phyloP scores from a whole-genome alignment of 2,113 vertebrate species.

The Pteronura brasiliensis region DNA sequence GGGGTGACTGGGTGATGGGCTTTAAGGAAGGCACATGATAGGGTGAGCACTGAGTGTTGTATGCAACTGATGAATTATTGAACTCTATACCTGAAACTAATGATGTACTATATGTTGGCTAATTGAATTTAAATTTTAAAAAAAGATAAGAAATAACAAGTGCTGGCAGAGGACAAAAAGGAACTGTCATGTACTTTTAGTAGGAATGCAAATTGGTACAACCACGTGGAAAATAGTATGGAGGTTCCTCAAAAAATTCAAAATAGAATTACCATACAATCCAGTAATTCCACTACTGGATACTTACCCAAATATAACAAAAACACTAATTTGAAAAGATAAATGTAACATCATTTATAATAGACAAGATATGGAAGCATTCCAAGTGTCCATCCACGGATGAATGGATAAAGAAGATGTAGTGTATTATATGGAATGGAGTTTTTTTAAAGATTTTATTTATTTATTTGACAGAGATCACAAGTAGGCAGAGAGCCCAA shows the following conservation, averaged over 20 bases:
- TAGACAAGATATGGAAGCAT: neutral
- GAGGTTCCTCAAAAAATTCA: neutral
- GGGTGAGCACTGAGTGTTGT: too few relatives aligned
- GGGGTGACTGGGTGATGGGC: too few relatives aligned
- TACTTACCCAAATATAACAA: neutral
- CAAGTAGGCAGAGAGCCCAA: too few relatives aligned
- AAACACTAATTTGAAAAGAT: neutral
- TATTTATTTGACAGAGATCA: too few relatives aligned
- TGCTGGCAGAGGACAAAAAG: neutral
- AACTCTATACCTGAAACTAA: too few relatives aligned
- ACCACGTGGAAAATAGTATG: neutral
- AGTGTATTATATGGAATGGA: neutral
- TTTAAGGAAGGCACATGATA: too few relatives aligned
- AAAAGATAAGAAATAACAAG: neutral
- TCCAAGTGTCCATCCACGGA: neutral
- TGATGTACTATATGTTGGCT: too few relatives aligned
- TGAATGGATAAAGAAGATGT: neutral
- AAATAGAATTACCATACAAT: neutral
- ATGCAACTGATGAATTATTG: too few relatives aligned
- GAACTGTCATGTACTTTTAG: neutral
- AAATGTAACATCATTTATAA: neutral
- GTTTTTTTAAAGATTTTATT: neutral
- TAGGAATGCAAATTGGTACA: neutral
- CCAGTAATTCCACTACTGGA: neutral
- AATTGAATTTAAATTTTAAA: too few relatives aligned